Base-by-base conservation (phyloP, 2,113 vertebrate genomes). In the Paradisaea rubra region DNA sequence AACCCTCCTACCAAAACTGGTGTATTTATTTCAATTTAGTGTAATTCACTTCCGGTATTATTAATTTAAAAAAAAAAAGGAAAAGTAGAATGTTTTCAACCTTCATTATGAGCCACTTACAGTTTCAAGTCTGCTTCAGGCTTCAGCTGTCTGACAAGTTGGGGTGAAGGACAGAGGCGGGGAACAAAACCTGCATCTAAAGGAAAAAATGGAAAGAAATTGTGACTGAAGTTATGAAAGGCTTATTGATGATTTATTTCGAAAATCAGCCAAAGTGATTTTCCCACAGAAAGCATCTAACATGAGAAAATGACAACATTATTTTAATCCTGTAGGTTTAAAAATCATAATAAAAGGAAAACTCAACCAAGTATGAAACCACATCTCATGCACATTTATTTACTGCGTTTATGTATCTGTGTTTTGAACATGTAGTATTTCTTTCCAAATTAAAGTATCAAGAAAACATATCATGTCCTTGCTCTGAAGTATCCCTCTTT, bases 341-440 rank as follows among this genome's bases (percentile, higher is more conserved):
- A 95, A 21, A 5, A 3, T 0, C 17, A 5, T 30, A 45, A 23
- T 47, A 35, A 71, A 59, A 88, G 17, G 39, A 68, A 82, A 74
- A 59, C 7, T 71, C 78, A 63, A 6, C 5, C 15, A 50, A 42
- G 31, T 7, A 39, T 13, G 25, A 76, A 72, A 1, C 1, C 0
- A 15, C 41, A 41, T 68, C 11, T 63, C 39, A 30, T 2, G 14
- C 10, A 0, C 15, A 37, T 68, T 86, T 86, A 31, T 79, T 74
- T 66, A 28, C 13, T 47, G 11, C 7, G 1, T 81, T 73, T 79
- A 27, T 0, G 0, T 45, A 22, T 20, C 13, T 69, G 9, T 24
- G n/a, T 28, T 69, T 49, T 28, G 41, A 73, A 77, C 13, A 18
- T 0, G 8, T 17, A 35, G 13, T 50, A n/a, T 1, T 3, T 47